Base-by-base conservation (phyloP, 2,888 invertebrate species). In the Hydraecia micacea region DNA sequence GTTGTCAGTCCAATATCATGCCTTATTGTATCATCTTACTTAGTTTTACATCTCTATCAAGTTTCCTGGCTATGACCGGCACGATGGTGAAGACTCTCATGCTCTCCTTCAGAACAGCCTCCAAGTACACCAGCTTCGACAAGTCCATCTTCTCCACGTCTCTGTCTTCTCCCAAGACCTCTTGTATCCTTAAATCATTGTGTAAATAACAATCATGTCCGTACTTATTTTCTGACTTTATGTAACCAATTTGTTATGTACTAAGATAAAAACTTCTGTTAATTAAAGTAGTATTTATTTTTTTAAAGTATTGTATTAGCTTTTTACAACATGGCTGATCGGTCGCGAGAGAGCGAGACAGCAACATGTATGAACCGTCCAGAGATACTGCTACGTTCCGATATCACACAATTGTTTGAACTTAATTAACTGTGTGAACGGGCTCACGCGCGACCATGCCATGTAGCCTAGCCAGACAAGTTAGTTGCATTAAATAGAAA, bases 41-140 rank as follows among this genome's bases (percentile, higher is more conserved):
- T 4, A 95, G 90, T 83, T 94, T 92, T 0, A 95, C 89, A 83
- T 95, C 92, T 73, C 86, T 91, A 28, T 94, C 93, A 3, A 94
- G 83, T 62, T 87, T 88, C 58, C 95, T 88, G 1, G 91, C 93
- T 1, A 93, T 89, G 0, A 94, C 89, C 0, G 95, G 95, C 2
- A 91, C 94, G 2, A 94, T 92, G 21, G 93, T 91, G 81, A 93
- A 93, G 5, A 94, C 79, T 39, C 95, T 87, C 91, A 95, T 92
- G 67, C 92, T 92, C 79, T 95, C 95, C 73, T 95, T 95, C 18
- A 95, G 85, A 9, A 95, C 93, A 0, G 95, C 95, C 58, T 95
- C 95, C 36, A 94, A 72, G 77, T 94, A 95, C 8, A 93, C 91
- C 77, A 95, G 77, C 65, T 91, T 90, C 0, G 93, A 91, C 5